Evolutionary conservation across 2,888 invertebrate genomes (phyloP).

Genomic region (Eilema caniola): DNA sequence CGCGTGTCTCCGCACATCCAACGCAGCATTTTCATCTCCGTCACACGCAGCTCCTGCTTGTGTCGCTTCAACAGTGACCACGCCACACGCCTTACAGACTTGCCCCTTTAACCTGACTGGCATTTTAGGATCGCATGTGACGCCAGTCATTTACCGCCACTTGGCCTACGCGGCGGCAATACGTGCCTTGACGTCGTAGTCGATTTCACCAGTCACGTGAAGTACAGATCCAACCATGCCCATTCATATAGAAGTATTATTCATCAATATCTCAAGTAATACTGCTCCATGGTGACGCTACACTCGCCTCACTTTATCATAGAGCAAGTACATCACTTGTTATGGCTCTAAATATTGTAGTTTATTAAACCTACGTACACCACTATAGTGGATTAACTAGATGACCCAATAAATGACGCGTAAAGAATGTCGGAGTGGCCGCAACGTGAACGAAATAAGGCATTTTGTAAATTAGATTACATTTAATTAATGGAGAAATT

Average conservation of each 20-base stretch:
- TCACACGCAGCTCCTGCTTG: too few relatives aligned
- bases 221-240: too few relatives aligned
- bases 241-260: not conserved
- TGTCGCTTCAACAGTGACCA: too few relatives aligned
- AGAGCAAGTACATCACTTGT: conserved; percentile 24
- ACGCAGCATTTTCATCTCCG: too few relatives aligned
- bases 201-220: too few relatives aligned
- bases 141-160: too few relatives aligned
- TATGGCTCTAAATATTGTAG: conserved; percentile 42
- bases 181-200: too few relatives aligned
- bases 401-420: conserved; percentile 35
- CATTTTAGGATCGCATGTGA: too few relatives aligned
- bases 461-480: conserved; percentile 9
- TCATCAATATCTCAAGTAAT: not conserved
- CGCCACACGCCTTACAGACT: too few relatives aligned
- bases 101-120: too few relatives aligned
- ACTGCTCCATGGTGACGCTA: conserved; percentile 26
- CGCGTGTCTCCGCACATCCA: too few relatives aligned
- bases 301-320: conserved; percentile 34
- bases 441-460: conserved; percentile 3
- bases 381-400: conserved; percentile 42
- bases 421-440: conserved; percentile 30
- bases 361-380: conserved; percentile 30
- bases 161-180: too few relatives aligned
- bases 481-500: conserved; percentile 12